phyloP scores from a whole-genome alignment of 2,113 vertebrate genomes.

The Neogobius melanostomus region DNA sequence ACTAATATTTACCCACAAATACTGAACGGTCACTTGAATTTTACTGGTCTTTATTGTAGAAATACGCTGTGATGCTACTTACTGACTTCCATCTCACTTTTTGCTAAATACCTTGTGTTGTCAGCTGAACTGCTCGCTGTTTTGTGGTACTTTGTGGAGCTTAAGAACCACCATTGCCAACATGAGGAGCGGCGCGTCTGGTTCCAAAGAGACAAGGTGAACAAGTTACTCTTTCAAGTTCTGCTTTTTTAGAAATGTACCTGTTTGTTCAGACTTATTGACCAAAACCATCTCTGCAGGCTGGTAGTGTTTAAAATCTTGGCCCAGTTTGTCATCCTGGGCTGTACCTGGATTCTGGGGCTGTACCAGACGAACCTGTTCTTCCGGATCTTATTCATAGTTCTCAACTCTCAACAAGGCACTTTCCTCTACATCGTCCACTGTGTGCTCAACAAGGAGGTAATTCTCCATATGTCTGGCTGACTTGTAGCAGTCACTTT shows the following conservation, averaged over 20 bases:
- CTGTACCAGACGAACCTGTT: conserved; percentile 59
- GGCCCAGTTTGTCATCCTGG: conserved; percentile 72
- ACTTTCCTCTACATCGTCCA: conserved; percentile 74
- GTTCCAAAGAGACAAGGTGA: conserved; percentile 67
- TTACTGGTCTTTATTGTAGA: too few relatives aligned
- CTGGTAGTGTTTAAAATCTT: conserved; percentile 69
- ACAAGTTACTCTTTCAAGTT: neutral
- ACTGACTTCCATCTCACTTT: neutral
- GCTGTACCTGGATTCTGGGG: conserved; percentile 70
- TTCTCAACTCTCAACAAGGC: conserved; percentile 75
- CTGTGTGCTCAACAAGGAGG: conserved; percentile 76
- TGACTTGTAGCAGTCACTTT: neutral
- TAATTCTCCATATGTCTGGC: conserved; percentile 19
- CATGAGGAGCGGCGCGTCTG: conserved; percentile 63
- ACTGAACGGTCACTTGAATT: too few relatives aligned
- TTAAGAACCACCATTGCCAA: conserved; percentile 57
- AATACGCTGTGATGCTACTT: too few relatives aligned
- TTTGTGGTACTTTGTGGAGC: conserved; percentile 62
- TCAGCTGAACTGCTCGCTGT: conserved; percentile 62
- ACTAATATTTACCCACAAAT: too few relatives aligned
- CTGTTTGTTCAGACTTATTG: neutral
- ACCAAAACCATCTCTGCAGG: conserved; percentile 25
- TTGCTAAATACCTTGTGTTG: neutral
- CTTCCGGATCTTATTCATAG: conserved; percentile 59
- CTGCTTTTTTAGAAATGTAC: neutral